Conservation (phyloP, 2,797 vertebrate species). For the Sarcophilus harrisii region DNA sequence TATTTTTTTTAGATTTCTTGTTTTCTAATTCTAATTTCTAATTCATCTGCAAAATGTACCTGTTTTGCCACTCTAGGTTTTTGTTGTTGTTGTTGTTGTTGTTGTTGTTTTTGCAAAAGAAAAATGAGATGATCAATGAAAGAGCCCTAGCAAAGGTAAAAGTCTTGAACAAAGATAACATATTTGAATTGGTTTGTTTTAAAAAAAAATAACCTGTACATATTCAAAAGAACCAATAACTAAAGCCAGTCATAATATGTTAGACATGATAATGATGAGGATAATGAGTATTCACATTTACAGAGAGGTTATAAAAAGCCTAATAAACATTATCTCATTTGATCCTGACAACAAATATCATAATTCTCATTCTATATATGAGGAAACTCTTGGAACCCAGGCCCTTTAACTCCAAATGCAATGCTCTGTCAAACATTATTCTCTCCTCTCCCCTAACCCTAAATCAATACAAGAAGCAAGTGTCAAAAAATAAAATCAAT, state of each 20-base stretch:
- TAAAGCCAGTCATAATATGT: background rate
- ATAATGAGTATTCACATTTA: background rate
- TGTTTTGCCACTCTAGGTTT: background rate
- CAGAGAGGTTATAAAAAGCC: background rate
- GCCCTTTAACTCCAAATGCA: background rate
- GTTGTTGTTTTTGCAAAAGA: background rate
- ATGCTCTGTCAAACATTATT: background rate
- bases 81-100: no score
- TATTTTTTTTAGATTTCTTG: background rate
- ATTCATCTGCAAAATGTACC: slow-evolving; percentile 3
- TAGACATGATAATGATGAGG: background rate
- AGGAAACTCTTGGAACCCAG: background rate
- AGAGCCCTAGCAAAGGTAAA: slow-evolving; percentile 29
- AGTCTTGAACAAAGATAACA: slow-evolving; percentile 26
- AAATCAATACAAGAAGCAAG: background rate
- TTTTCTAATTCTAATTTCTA: background rate
- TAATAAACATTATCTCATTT: background rate
- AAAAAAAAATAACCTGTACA: slow-evolving; percentile 36
- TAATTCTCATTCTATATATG: background rate
- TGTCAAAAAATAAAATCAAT: background rate
- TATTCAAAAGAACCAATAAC: slow-evolving; percentile 31
- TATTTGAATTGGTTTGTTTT: background rate
- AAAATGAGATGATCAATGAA: background rate
- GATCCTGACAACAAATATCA: background rate
- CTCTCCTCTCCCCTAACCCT: background rate